phyloP scores from a whole-genome alignment of 2,797 vertebrate genomes.

The Oreortyx pictus region DNA sequence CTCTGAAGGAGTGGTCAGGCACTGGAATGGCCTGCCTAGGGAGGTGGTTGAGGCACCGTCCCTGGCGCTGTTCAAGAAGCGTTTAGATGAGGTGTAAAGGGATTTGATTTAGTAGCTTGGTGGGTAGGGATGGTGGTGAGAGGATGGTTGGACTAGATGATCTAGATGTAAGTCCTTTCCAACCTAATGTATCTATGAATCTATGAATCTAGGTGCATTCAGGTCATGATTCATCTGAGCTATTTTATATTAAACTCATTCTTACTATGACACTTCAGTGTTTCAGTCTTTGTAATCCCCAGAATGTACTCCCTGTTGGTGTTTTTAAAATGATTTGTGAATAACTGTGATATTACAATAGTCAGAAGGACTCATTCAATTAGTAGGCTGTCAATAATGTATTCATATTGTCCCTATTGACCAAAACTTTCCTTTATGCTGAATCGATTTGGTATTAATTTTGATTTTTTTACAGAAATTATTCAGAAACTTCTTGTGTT shows the following conservation, averaged over 20 bases:
- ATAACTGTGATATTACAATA: background rate
- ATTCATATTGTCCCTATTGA: background rate
- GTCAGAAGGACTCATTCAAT: background rate
- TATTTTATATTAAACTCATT: background rate
- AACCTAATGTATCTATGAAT: no score
- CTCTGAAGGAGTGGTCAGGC: no score
- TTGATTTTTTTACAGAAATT: background rate
- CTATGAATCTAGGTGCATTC: no score
- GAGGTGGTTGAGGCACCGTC: no score
- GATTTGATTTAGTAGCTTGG: no score
- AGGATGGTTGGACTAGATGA: no score
- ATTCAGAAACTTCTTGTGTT: background rate
- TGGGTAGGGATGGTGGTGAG: no score
- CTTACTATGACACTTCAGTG: background rate
- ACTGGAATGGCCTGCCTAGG: no score
- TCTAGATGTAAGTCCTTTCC: no score
- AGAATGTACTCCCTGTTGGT: background rate
- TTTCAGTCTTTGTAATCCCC: background rate
- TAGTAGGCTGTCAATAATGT: background rate
- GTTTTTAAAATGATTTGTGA: background rate
- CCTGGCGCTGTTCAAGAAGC: no score
- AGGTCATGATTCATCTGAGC: slow-evolving; percentile 29
- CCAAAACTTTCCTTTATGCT: background rate
- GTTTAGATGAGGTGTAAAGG: no score
- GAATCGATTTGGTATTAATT: background rate